Evolutionary conservation across 1,140 invertebrate genomes (phyloP).

Genomic region (Aphelenchoides avenae): DNA sequence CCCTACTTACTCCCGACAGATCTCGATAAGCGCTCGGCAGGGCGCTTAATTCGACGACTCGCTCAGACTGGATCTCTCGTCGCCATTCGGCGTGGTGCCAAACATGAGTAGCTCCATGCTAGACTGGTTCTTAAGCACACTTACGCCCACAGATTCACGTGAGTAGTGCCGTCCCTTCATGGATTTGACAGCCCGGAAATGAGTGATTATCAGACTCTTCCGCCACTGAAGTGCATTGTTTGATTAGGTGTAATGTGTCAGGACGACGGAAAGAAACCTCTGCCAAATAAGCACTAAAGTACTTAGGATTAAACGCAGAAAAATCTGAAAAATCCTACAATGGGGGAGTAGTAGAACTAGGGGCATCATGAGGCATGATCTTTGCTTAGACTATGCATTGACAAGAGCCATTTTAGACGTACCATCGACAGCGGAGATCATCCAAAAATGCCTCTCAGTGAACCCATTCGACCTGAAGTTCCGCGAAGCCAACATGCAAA

Average conservation of each 20-base stretch:
- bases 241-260: neutral
- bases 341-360: no score
- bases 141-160: slow-evolving; percentile 29
- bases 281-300: no score
- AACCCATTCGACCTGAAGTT: slow-evolving; percentile 50
- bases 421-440: slow-evolving; percentile 48
- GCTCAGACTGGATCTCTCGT: no score
- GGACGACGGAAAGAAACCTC: no score
- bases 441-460: slow-evolving; percentile 45
- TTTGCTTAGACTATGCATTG: neutral
- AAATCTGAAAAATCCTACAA: no score
- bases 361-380: slow-evolving; percentile 5
- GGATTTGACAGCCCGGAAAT: neutral
- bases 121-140: slow-evolving; percentile 34
- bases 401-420: slow-evolving; percentile 47
- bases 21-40: no score
- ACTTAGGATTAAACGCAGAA: no score
- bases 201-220: neutral
- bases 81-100: no score
- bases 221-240: neutral
- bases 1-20: no score
- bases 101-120: slow-evolving; percentile 37
- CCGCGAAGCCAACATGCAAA: slow-evolving; percentile 47
- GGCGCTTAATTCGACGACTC: no score
- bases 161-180: slow-evolving; percentile 13